phyloP scores from a whole-genome alignment of 2,113 vertebrate genomes.

The Pachycephala philippinensis region DNA sequence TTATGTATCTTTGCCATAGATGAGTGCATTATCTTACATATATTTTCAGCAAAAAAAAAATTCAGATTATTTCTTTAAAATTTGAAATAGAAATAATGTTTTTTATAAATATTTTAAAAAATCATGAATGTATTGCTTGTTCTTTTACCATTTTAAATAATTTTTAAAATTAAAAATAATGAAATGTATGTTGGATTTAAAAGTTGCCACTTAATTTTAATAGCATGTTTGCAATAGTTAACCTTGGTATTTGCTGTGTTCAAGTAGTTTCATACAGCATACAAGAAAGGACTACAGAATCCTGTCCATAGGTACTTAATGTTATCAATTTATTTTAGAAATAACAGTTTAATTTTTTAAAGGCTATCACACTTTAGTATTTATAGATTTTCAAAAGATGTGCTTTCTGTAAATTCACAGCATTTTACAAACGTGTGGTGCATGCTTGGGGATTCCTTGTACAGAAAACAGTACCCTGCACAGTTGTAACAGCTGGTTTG shows the following conservation, averaged over 20 bases:
- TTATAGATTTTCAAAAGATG: neutral
- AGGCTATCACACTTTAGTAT: neutral
- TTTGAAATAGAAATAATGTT: neutral
- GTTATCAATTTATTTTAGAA: neutral
- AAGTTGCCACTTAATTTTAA: neutral
- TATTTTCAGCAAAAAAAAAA: neutral
- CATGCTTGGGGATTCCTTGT: neutral
- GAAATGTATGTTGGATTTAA: neutral
- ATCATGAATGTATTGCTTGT: neutral
- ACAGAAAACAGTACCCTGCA: neutral
- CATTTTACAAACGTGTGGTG: neutral
- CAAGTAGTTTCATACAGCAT: neutral
- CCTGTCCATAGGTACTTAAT: neutral
- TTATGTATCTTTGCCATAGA: neutral
- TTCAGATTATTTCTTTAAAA: neutral
- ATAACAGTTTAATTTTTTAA: neutral
- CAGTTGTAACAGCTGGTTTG: constrained; percentile 11
- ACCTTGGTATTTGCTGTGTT: neutral
- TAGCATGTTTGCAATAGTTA: neutral
- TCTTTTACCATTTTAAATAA: neutral
- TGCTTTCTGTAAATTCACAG: neutral
- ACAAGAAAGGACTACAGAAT: neutral
- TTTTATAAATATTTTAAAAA: neutral
- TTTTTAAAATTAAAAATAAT: neutral
- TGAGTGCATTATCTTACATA: neutral